phyloP scores from a whole-genome alignment of 2,113 vertebrate genomes.

The Ginglymostoma cirratum region DNA sequence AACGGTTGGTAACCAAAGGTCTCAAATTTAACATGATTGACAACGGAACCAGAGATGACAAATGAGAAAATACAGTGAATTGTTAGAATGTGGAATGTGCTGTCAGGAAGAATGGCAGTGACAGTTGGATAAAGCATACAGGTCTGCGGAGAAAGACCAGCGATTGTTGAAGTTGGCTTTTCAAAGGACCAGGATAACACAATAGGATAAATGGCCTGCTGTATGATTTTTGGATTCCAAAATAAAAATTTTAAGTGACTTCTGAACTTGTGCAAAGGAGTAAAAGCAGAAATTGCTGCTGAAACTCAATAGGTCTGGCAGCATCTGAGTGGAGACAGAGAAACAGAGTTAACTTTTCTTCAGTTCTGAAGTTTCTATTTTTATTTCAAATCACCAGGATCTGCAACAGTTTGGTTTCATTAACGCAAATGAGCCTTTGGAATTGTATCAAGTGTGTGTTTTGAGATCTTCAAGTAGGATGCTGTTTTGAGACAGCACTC shows the following conservation, averaged over 20 bases:
- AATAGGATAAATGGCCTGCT: not conserved
- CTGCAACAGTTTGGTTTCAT: too few relatives aligned
- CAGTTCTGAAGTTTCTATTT: too few relatives aligned
- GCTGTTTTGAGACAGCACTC: not conserved
- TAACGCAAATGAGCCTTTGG: too few relatives aligned
- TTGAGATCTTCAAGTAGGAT: not conserved
- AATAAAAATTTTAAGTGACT: not conserved
- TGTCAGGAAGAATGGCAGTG: not conserved
- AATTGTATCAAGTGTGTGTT: not conserved
- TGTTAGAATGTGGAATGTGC: not conserved
- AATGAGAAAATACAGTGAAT: not conserved
- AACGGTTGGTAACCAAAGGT: not conserved
- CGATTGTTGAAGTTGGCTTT: not conserved
- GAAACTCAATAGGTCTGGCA: too few relatives aligned
- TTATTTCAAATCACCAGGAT: too few relatives aligned
- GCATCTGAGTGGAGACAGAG: too few relatives aligned
- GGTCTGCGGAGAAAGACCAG: not conserved
- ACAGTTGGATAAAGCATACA: not conserved
- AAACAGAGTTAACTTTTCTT: too few relatives aligned
- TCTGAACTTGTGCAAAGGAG: not conserved
- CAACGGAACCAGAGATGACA: not conserved
- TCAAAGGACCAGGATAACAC: not conserved
- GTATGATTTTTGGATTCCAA: not conserved
- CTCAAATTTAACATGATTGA: not conserved
- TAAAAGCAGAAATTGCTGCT: too few relatives aligned